Conservation (phyloP, 2,797 vertebrate genomes). For the Halcyon badia region DNA sequence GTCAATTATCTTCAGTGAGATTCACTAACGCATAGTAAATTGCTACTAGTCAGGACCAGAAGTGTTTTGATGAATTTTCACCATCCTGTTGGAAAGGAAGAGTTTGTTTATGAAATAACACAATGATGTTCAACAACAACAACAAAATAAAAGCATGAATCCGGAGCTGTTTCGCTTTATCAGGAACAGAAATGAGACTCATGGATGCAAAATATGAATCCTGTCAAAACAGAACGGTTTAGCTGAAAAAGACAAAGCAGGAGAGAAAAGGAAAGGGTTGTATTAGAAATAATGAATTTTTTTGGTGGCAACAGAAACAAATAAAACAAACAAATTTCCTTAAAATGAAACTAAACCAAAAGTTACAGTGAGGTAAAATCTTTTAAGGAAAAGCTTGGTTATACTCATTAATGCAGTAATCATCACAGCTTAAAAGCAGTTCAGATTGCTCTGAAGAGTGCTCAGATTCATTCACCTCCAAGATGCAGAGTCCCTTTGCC, state of each 20-base stretch:
- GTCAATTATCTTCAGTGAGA: background rate
- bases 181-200: background rate
- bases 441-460: background rate
- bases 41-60: background rate
- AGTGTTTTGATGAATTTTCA: background rate
- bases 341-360: background rate
- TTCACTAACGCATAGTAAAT: background rate
- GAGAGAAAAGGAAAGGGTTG: background rate
- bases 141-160: background rate
- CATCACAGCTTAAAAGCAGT: background rate
- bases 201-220: background rate
- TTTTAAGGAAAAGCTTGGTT: background rate
- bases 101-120: background rate
- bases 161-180: background rate
- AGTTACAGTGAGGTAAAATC: background rate
- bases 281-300: background rate
- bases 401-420: background rate
- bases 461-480: background rate
- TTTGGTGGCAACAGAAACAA: background rate
- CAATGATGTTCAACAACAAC: background rate
- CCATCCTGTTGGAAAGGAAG: background rate
- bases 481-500: background rate
- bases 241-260: slow-evolving; percentile 10
- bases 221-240: background rate
- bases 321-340: background rate